Conservation (phyloP, 1,140 invertebrate species). For the Chrysopa pallens region DNA sequence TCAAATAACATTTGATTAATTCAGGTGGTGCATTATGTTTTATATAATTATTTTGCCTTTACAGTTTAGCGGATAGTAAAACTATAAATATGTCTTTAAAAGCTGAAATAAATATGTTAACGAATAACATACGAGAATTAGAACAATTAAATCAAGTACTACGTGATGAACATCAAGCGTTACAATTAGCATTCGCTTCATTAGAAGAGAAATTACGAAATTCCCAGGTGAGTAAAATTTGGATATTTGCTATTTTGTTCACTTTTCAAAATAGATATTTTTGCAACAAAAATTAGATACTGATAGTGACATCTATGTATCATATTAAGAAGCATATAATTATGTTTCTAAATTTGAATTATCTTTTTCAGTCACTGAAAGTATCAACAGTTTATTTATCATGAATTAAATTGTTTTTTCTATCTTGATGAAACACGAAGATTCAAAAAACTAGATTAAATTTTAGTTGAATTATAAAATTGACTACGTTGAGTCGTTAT, state of each 20-base stretch:
- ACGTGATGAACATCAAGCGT: slow-evolving; percentile 85
- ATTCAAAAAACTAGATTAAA: too few species aligned
- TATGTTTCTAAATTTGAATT: too few species aligned
- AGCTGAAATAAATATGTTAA: slow-evolving; percentile 45
- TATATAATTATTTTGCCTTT: slow-evolving; percentile 12
- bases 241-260: background rate
- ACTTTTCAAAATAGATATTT: background rate
- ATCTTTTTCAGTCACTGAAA: too few species aligned
- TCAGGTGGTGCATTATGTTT: background rate
- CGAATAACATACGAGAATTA: slow-evolving; percentile 45
- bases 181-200: slow-evolving; percentile 75
- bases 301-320: too few species aligned
- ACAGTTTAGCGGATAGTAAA: slow-evolving; percentile 53
- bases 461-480: too few species aligned
- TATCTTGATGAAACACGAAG: too few species aligned
- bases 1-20: slow-evolving; percentile 3
- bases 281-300: background rate
- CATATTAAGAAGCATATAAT: too few species aligned
- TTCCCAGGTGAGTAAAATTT: slow-evolving; percentile 41
- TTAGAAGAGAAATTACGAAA: slow-evolving; percentile 80
- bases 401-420: too few species aligned
- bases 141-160: slow-evolving; percentile 72
- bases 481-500: too few species aligned
- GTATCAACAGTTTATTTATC: too few species aligned
- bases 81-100: slow-evolving; percentile 41